Evolutionary conservation across 1,140 invertebrate species (phyloP).

Genomic region (Heliconius melpomene): DNA sequence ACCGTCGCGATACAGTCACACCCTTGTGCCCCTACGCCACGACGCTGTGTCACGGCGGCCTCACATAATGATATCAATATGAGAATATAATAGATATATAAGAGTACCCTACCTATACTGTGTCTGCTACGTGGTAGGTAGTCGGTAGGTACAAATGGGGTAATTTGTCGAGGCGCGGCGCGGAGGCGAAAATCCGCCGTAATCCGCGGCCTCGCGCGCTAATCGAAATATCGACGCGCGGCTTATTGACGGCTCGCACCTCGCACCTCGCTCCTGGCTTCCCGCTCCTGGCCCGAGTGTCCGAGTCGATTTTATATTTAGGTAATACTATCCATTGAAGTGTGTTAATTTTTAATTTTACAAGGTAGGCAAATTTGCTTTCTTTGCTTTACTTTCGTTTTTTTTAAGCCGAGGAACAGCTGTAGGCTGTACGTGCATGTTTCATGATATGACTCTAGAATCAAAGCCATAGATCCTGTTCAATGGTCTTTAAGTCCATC

Average conservation of each 20-base stretch:
- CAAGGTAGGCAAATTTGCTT: too few relatives aligned
- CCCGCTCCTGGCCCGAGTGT: conserved; percentile 1
- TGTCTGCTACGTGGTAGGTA: conserved; percentile 43
- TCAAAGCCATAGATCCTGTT: too few relatives aligned
- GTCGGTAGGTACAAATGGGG: conserved; percentile 70
- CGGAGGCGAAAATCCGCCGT: conserved; percentile 76
- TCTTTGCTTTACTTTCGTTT: too few relatives aligned
- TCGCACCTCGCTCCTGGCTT: not conserved
- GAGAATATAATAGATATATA: conserved; percentile 1
- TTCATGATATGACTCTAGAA: too few relatives aligned
- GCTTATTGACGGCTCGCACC: conserved; percentile 53
- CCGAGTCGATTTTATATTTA: not conserved
- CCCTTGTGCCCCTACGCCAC: too few relatives aligned
- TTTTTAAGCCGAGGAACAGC: too few relatives aligned
- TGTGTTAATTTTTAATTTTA: too few relatives aligned
- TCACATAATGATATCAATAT: not conserved
- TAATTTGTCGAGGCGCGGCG: conserved; percentile 68
- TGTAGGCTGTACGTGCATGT: too few relatives aligned
- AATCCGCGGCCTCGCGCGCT: conserved; percentile 72
- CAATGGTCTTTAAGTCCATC: too few relatives aligned
- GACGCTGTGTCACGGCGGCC: too few relatives aligned
- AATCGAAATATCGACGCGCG: conserved; percentile 76
- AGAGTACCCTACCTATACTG: not conserved
- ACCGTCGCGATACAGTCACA: too few relatives aligned
- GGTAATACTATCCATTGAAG: too few relatives aligned